Conservation (phyloP, 2,888 invertebrate species). For the Dryomyza anilis region DNA sequence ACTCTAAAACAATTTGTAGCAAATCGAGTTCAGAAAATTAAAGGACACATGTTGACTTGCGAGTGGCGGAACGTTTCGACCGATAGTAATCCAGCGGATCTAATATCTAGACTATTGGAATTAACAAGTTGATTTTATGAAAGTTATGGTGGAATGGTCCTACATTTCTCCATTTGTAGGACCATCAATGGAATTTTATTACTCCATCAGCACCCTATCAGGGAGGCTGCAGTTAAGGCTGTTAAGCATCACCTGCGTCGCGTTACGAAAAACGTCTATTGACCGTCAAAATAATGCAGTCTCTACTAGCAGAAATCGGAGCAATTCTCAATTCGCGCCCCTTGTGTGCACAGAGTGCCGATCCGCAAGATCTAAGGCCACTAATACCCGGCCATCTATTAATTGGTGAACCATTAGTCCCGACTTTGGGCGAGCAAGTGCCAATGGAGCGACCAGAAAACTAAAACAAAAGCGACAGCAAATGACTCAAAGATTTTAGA, state of each 20-base stretch:
- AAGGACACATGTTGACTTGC: not conserved
- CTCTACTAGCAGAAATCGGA: too few relatives aligned
- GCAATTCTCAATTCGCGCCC: not conserved
- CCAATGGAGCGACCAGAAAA: conserved; percentile 16
- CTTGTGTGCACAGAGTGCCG: not conserved
- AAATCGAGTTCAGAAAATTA: not conserved
- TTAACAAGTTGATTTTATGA: not conserved
- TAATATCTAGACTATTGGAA: not conserved
- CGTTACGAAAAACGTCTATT: not conserved
- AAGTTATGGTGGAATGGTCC: conserved; percentile 9
- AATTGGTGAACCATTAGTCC: too few relatives aligned
- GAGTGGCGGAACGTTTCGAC: conserved; percentile 11
- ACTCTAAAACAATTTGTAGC: not conserved
- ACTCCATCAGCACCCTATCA: too few relatives aligned
- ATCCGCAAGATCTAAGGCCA: not conserved
- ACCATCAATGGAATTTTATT: too few relatives aligned
- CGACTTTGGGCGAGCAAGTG: conserved; percentile 12
- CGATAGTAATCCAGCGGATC: not conserved
- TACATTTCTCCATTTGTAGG: too few relatives aligned
- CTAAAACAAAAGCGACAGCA: conserved; percentile 13
- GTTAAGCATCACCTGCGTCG: conserved; percentile 28
- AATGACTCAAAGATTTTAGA: conserved; percentile 29
- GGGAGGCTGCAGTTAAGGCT: conserved; percentile 23
- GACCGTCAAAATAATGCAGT: not conserved
- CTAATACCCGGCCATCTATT: too few relatives aligned